Conservation (phyloP, 1,140 invertebrate genomes). For the Brachionus sp. region DNA sequence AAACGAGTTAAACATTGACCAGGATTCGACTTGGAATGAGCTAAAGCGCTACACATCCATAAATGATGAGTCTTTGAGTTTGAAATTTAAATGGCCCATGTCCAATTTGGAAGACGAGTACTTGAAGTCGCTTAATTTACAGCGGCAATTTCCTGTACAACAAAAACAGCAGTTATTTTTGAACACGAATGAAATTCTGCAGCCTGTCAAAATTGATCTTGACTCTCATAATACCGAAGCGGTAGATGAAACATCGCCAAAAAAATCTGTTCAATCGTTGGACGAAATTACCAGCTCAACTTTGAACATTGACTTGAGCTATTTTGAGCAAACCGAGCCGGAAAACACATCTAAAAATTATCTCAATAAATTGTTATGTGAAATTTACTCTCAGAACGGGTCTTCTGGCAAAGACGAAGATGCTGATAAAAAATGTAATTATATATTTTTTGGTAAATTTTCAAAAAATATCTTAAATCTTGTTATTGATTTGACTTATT, state of each 20-base stretch:
- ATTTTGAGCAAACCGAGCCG: background rate
- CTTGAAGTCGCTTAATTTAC: slow-evolving; percentile 1
- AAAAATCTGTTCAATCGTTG: background rate
- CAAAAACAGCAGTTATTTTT: background rate
- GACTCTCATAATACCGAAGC: background rate
- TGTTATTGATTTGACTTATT: background rate
- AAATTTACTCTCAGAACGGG: background rate
- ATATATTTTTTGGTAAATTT: background rate
- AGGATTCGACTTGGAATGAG: background rate
- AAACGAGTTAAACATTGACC: background rate
- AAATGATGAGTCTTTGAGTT: slow-evolving; percentile 24
- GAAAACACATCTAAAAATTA: slow-evolving; percentile 8
- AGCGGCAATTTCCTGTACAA: background rate
- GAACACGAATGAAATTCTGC: background rate
- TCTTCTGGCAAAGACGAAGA: background rate
- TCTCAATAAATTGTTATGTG: slow-evolving; percentile 14
- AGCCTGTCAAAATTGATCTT: background rate
- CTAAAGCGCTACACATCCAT: background rate
- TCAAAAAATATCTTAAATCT: background rate
- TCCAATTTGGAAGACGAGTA: slow-evolving; percentile 30
- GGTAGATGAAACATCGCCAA: background rate
- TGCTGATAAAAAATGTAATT: slow-evolving; percentile 35
- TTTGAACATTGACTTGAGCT: slow-evolving; percentile 11
- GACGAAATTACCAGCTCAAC: background rate
- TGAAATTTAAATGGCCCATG: slow-evolving; percentile 8